phyloP scores from a whole-genome alignment of 2,113 vertebrate species.

The Edolisoma coerulescens region DNA sequence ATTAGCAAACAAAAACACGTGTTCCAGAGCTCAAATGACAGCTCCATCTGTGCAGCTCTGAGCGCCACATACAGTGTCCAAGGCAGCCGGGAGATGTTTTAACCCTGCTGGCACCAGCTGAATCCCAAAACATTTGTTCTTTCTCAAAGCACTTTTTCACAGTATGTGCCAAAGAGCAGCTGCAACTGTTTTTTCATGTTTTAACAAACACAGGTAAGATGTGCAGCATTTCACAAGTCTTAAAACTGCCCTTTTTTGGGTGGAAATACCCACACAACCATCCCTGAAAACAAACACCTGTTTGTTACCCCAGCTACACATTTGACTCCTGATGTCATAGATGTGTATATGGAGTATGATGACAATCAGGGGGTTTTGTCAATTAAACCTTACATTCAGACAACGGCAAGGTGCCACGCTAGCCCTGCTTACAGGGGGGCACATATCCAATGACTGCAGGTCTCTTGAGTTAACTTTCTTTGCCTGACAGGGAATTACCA shows the following conservation, averaged over 20 bases:
- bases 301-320: background rate
- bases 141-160: background rate
- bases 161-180: background rate
- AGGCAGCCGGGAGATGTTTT: background rate
- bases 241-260: background rate
- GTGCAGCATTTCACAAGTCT: background rate
- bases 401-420: background rate
- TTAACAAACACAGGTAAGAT: background rate
- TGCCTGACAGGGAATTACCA: background rate
- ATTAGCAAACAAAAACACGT: constrained; percentile 28
- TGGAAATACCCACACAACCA: background rate
- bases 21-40: constrained; percentile 3
- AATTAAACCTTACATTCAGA: background rate
- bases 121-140: background rate
- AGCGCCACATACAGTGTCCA: background rate
- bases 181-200: background rate
- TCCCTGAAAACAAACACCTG: background rate
- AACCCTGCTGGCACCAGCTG: background rate
- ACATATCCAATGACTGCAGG: background rate
- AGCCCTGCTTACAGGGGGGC: background rate
- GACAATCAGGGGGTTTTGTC: background rate
- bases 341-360: background rate
- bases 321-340: background rate
- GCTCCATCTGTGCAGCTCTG: constrained; percentile 5
- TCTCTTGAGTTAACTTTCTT: background rate